Conservation (phyloP, 2,888 invertebrate species). For the Rhaphigaster nebulosa region DNA sequence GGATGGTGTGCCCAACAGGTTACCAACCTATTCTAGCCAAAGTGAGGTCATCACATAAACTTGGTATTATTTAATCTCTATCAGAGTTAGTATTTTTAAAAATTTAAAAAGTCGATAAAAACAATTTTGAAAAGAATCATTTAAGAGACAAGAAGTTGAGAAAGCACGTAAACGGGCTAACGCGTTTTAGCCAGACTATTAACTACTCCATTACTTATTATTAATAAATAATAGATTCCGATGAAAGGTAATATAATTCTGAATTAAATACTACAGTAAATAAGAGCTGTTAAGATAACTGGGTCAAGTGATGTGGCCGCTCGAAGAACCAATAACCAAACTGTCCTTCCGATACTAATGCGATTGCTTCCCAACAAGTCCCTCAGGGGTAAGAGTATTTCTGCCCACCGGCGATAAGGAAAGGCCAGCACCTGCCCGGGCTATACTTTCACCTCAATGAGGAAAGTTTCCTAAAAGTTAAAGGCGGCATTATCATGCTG, state of each 20-base stretch:
- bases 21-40: no score
- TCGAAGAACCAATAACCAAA: conserved; percentile 2
- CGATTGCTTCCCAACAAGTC: neutral
- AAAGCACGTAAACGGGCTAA: no score
- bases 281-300: neutral
- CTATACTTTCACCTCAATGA: neutral
- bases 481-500: neutral
- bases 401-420: neutral
- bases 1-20: no score
- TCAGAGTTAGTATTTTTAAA: no score
- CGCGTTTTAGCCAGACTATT: no score
- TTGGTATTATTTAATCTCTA: no score
- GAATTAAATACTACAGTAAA: neutral
- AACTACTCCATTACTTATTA: neutral
- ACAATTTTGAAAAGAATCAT: no score
- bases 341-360: conserved; percentile 34
- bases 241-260: neutral
- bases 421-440: neutral
- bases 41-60: no score
- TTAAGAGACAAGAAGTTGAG: no score
- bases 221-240: neutral
- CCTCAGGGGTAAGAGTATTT: neutral
- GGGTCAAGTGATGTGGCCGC: neutral
- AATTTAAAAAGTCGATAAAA: no score
- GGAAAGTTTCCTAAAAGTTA: neutral